Evolutionary conservation across 2,113 vertebrate genomes (phyloP).

Genomic region (Conger conger): DNA sequence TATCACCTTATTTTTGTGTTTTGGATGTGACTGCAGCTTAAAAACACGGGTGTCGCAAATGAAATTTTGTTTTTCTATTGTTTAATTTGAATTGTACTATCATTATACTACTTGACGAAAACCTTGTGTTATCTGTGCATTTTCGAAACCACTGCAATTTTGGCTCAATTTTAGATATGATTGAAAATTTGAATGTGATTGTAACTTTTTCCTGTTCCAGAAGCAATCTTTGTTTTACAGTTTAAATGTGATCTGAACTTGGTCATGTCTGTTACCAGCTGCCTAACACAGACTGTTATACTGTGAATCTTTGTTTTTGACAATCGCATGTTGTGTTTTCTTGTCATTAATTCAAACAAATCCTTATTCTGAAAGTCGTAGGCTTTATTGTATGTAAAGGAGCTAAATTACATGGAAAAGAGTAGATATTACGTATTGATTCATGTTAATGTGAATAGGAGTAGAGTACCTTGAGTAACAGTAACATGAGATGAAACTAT

Average conservation of each 20-base stretch:
- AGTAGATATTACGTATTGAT: background rate
- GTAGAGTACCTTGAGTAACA: background rate
- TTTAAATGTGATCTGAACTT: constrained; percentile 1
- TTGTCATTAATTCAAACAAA: background rate
- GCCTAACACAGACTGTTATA: constrained; percentile 41
- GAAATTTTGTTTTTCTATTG: background rate
- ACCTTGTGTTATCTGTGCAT: background rate
- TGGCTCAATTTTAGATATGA: background rate
- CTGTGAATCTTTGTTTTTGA: constrained; percentile 51
- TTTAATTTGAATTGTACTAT: constrained; percentile 6
- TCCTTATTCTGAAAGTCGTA: background rate
- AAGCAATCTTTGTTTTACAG: background rate
- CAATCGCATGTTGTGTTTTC: constrained; percentile 5
- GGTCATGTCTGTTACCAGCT: constrained; percentile 31
- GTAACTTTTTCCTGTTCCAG: background rate
- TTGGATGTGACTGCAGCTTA: background rate
- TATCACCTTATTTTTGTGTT: background rate
- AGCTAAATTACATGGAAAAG: background rate
- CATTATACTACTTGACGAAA: background rate
- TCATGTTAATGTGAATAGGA: background rate
- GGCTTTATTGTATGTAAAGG: background rate
- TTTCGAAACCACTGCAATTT: background rate
- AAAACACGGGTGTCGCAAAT: background rate
- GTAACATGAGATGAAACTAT: background rate
- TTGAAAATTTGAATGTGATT: background rate